A percentile compares a stretch with the other conserved stretches of the same genome.
These are phyloP conservation scores for Ceratothoa steindachneri DNA, from an alignment of 2,888 invertebrate species.

Conservation along the genomic window DNA sequence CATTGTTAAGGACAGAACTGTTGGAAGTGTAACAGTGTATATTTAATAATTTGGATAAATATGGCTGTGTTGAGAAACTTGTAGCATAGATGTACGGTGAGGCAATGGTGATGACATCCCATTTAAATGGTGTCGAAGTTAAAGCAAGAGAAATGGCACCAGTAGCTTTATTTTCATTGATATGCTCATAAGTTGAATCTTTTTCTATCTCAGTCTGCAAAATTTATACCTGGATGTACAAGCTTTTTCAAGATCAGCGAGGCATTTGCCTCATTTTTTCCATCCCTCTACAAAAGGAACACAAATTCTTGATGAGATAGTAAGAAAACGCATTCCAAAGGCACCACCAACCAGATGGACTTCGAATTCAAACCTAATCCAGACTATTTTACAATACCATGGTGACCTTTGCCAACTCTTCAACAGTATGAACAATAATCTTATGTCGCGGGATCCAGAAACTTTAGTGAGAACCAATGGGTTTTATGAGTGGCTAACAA, in stretches of 20 bases:
- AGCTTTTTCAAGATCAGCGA: slow-evolving; percentile 17
- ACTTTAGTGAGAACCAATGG: slow-evolving; percentile 17
- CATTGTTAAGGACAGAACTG: slow-evolving; percentile 19
- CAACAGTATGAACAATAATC: too few species aligned
- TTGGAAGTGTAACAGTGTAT: slow-evolving; percentile 14
- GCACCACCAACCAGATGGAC: slow-evolving; percentile 18
- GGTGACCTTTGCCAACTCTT: slow-evolving; percentile 6
- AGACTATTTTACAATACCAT: too few species aligned
- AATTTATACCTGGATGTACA: slow-evolving; percentile 17
- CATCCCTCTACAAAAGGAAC: slow-evolving; percentile 10
- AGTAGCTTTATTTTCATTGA: slow-evolving; percentile 12
- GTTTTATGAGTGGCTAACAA: too few species aligned
- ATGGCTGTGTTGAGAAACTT: too few species aligned
- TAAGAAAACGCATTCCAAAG: too few species aligned
- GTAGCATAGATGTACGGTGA: too few species aligned
- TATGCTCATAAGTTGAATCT: slow-evolving; percentile 11
- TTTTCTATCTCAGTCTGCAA: slow-evolving; percentile 16
- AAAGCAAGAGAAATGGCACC: slow-evolving; percentile 17
- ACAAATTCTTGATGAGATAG: slow-evolving; percentile 10
- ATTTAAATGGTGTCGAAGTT: slow-evolving; percentile 17
- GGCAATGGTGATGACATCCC: slow-evolving; percentile 1
- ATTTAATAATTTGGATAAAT: too few species aligned
- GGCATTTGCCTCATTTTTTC: slow-evolving; percentile 18
- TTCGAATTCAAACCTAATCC: too few species aligned
- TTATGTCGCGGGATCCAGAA: not conserved